Percentiles rank a stretch among this genome's conserved stretches.
Evolutionary conservation across 2,797 vertebrate species (phyloP).

Genomic region (Paedocypris micromegethes): DNA sequence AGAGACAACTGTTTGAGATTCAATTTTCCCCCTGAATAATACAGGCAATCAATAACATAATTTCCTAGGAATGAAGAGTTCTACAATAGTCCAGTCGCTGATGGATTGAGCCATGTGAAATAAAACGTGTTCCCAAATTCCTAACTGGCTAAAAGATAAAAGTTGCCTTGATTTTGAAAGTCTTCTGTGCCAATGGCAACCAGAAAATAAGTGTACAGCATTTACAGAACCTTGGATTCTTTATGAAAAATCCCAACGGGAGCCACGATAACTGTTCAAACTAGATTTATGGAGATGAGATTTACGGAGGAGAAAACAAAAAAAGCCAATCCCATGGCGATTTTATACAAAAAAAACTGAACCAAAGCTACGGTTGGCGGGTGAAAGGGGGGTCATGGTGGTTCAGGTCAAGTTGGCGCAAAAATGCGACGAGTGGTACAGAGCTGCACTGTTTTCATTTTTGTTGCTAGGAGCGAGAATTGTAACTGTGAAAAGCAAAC

Average conservation of each 20-base stretch:
- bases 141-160: too few relatives aligned
- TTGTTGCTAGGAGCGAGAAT: conserved; percentile 13
- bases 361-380: conserved; percentile 7
- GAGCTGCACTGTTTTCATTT: conserved; percentile 15
- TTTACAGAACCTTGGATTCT: not conserved
- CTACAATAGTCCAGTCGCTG: too few relatives aligned
- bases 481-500: conserved; percentile 15
- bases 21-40: too few relatives aligned
- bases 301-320: not conserved
- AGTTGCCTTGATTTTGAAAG: too few relatives aligned
- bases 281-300: not conserved
- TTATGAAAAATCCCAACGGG: not conserved
- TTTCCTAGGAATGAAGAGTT: too few relatives aligned
- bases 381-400: conserved; percentile 3
- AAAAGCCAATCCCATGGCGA: conserved; percentile 5
- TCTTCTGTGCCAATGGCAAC: too few relatives aligned
- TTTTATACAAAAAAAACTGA: not conserved
- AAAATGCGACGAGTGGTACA: conserved; percentile 3
- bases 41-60: too few relatives aligned
- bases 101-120: too few relatives aligned
- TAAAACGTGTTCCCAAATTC: too few relatives aligned
- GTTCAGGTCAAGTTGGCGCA: conserved; percentile 11
- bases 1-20: not conserved
- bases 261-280: not conserved
- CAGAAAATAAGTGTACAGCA: too few relatives aligned